A percentile compares a stretch with the other conserved stretches of the same genome.
phyloP scores from a whole-genome alignment of 2,888 invertebrate species.

The Diarsia brunnea region DNA sequence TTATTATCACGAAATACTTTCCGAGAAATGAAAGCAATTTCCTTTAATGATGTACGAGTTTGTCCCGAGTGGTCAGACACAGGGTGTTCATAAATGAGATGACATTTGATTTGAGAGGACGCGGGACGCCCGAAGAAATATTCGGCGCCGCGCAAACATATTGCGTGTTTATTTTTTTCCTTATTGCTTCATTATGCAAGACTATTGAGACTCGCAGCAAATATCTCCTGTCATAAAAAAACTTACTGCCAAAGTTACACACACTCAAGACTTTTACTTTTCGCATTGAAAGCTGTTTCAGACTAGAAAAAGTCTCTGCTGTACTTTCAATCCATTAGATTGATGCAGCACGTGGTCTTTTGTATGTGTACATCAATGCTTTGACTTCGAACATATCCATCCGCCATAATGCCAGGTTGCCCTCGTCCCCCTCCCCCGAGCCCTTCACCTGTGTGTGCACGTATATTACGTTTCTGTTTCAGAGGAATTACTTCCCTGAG shows the following conservation, averaged over 20 bases:
- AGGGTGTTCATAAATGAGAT: constrained; percentile 1
- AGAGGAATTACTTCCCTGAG: constrained; percentile 10
- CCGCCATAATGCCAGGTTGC: constrained; percentile 28
- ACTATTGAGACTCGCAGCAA: background rate
- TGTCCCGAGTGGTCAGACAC: constrained; percentile 1
- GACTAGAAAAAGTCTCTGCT: background rate
- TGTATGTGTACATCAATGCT: constrained; percentile 13
- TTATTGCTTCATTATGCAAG: background rate
- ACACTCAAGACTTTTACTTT: background rate
- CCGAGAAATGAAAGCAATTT: constrained; percentile 45
- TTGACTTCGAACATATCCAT: constrained; percentile 12
- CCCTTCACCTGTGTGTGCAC: background rate
- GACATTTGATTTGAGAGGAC: constrained; percentile 26
- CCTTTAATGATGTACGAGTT: constrained; percentile 10
- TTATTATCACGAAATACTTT: constrained; percentile 20
- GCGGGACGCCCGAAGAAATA: background rate
- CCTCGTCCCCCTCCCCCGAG: too few relatives aligned
- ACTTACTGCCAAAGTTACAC: background rate
- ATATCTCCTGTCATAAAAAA: background rate
- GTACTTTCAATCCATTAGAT: constrained; percentile 17
- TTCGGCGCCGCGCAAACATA: constrained; percentile 6
- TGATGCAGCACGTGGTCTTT: background rate
- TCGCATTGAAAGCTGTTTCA: background rate
- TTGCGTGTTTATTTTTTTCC: constrained; percentile 15
- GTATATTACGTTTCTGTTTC: constrained; percentile 20